Conservation (phyloP, 2,888 invertebrate genomes). For the Lydus trimaculatus region DNA sequence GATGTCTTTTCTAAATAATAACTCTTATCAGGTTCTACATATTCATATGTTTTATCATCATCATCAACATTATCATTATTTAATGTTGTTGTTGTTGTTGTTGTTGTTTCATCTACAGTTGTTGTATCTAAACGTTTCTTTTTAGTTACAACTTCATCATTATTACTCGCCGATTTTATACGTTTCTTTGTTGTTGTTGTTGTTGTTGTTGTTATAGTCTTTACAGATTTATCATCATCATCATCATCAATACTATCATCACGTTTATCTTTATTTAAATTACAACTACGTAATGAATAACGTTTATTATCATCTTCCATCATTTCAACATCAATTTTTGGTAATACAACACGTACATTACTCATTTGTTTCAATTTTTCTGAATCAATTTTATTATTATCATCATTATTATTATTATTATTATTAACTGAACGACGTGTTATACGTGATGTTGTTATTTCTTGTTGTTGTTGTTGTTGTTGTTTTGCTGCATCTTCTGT, state of each 20-base stretch:
- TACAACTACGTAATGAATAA: slow-evolving; percentile 18
- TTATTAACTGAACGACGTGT: not conserved
- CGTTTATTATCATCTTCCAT: slow-evolving; percentile 24
- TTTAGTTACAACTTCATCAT: slow-evolving; percentile 16
- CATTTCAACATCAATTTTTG: slow-evolving; percentile 44
- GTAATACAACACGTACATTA: slow-evolving; percentile 43
- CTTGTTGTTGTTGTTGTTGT: slow-evolving; percentile 6
- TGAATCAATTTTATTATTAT: slow-evolving; percentile 21
- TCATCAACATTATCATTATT: too few relatives aligned
- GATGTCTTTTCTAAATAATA: slow-evolving; percentile 40
- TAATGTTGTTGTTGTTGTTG: not conserved
- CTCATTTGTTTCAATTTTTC: slow-evolving; percentile 39
- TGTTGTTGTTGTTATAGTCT: not conserved
- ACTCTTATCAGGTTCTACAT: slow-evolving; percentile 42
- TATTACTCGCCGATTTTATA: slow-evolving; percentile 8
- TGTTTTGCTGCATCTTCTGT: slow-evolving; percentile 44
- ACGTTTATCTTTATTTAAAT: slow-evolving; percentile 33
- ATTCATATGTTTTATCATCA: slow-evolving; percentile 31
- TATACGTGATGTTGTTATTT: not conserved
- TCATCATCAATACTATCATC: slow-evolving; percentile 24
- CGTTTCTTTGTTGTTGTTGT: slow-evolving; percentile 6
- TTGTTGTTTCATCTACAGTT: not conserved
- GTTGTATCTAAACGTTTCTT: slow-evolving; percentile 27
- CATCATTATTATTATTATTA: not conserved
- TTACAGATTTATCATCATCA: slow-evolving; percentile 2